A percentile compares a stretch with the other conserved stretches of the same genome.
Evolutionary conservation across 2,797 vertebrate species (phyloP).

Genomic region (Heterohyrax brucei): DNA sequence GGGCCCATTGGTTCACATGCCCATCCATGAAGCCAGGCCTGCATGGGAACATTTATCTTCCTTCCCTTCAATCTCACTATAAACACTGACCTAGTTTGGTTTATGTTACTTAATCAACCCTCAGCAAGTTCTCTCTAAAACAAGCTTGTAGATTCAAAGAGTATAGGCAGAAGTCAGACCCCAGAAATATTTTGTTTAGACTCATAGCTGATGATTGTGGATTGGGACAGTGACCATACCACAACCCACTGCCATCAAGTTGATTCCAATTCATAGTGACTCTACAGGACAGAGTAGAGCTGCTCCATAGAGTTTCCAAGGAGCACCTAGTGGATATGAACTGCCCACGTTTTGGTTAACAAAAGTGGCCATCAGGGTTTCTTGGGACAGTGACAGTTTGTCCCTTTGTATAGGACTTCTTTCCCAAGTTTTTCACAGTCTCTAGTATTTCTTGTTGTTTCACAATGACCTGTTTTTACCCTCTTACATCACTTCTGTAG

Average conservation of each 20-base stretch:
- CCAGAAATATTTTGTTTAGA: slow-evolving; percentile 31
- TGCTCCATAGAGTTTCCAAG: too few relatives aligned
- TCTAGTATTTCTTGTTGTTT: not conserved
- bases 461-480: not conserved
- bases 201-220: not conserved
- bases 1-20: not conserved
- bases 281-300: too few relatives aligned
- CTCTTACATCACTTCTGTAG: not conserved
- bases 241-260: too few relatives aligned
- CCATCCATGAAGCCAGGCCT: not conserved
- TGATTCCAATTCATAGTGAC: too few relatives aligned
- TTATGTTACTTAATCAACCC: slow-evolving; percentile 65
- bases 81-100: slow-evolving; percentile 13
- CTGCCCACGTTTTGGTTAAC: too few relatives aligned
- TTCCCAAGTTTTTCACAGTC: not conserved
- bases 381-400: not conserved
- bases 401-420: not conserved
- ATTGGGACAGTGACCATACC: not conserved
- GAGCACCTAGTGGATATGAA: too few relatives aligned
- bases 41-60: slow-evolving; percentile 30
- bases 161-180: not conserved
- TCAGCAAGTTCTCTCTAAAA: slow-evolving; percentile 58
- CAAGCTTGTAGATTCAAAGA: slow-evolving; percentile 8
- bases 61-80: not conserved
- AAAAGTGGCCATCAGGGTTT: too few relatives aligned